Conservation (phyloP, 2,113 vertebrate genomes). For the Panthera tigris region DNA sequence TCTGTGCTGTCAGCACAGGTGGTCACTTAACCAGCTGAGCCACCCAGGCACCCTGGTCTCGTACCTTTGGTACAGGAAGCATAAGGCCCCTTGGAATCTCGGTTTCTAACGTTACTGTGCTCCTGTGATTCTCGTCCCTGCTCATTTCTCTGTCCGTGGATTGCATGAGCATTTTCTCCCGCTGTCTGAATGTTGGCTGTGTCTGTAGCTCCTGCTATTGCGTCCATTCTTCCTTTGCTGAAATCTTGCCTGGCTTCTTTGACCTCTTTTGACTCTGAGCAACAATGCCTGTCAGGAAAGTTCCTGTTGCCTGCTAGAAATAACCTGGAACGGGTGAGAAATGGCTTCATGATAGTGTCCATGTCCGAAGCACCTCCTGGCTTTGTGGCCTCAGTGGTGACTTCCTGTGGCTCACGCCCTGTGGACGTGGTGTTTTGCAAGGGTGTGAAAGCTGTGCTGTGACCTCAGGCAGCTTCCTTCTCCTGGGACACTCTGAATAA, state of each 20-base stretch:
- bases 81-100: not conserved
- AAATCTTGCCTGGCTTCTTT: not conserved
- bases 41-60: not conserved
- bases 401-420: not conserved
- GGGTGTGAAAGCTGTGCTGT: not conserved
- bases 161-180: not conserved
- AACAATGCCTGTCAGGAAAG: not conserved
- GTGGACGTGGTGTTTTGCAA: not conserved
- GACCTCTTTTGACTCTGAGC: constrained; percentile 11
- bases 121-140: not conserved
- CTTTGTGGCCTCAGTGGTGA: not conserved
- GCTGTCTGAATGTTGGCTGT: not conserved
- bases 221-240: not conserved
- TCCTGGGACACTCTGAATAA: constrained; percentile 43
- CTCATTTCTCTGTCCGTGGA: not conserved
- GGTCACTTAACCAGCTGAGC: too few relatives aligned
- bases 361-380: not conserved
- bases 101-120: not conserved
- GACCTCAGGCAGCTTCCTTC: not conserved
- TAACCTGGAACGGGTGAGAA: constrained; percentile 5
- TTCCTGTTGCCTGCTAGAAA: not conserved
- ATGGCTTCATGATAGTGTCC: not conserved
- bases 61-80: not conserved
- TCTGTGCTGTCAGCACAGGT: too few relatives aligned
- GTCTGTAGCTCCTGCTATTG: not conserved